Conservation (phyloP, 2,888 invertebrate genomes). For the Zhuqinia jingwanae region DNA sequence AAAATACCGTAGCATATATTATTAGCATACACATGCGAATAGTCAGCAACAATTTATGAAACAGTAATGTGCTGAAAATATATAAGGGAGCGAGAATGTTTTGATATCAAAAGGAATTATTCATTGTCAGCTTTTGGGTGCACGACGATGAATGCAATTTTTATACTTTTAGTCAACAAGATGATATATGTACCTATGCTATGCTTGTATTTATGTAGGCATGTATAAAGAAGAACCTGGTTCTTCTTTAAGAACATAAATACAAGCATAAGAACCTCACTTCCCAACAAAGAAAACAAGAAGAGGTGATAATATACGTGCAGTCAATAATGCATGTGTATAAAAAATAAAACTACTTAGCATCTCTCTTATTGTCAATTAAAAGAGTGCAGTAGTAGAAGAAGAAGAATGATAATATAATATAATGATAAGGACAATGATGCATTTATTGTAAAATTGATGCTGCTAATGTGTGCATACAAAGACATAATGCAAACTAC, state of each 20-base stretch:
- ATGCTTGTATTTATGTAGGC: too few relatives aligned
- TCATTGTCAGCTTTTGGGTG: conserved; percentile 25
- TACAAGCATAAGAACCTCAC: too few relatives aligned
- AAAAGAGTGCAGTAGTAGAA: too few relatives aligned
- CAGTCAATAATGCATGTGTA: not conserved
- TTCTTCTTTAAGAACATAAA: too few relatives aligned
- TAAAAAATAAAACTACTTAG: not conserved
- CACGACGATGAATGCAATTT: too few relatives aligned
- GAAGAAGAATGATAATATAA: too few relatives aligned
- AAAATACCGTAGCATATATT: too few relatives aligned
- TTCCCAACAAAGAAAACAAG: too few relatives aligned
- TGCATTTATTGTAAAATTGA: not conserved
- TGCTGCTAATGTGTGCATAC: not conserved
- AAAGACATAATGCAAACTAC: not conserved
- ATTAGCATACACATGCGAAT: not conserved
- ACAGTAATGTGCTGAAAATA: conserved; percentile 16
- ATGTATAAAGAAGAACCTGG: too few relatives aligned
- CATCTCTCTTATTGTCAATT: conserved; percentile 4
- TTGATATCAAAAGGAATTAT: conserved; percentile 58
- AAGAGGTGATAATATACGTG: too few relatives aligned
- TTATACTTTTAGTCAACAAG: too few relatives aligned
- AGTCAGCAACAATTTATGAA: not conserved
- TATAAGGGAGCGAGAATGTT: not conserved
- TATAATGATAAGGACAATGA: not conserved
- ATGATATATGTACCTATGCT: too few relatives aligned